phyloP scores from a whole-genome alignment of 2,797 vertebrate genomes.

The Ciconia nigra region DNA sequence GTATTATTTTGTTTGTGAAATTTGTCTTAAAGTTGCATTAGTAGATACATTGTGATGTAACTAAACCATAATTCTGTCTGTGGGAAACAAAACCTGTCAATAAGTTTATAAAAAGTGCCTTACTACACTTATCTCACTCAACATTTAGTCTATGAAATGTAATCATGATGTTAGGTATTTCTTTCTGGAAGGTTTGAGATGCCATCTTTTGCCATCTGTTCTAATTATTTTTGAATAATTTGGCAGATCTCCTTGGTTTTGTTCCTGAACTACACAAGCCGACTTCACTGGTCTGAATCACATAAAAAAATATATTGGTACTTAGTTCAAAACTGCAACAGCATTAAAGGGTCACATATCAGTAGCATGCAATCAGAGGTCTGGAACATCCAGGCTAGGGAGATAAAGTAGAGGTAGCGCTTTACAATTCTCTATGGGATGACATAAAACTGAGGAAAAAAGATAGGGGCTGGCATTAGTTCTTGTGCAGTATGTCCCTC shows the following conservation, averaged over 20 bases:
- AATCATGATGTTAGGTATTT: constrained; percentile 36
- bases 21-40: constrained; percentile 10
- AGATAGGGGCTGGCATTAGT: background rate
- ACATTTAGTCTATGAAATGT: background rate
- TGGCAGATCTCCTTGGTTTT: constrained; percentile 5
- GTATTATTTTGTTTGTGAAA: background rate
- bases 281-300: background rate
- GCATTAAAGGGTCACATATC: background rate
- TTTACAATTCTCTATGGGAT: background rate
- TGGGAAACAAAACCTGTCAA: background rate
- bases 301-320: background rate
- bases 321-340: background rate
- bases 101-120: background rate
- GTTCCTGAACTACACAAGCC: background rate
- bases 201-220: constrained; percentile 56
- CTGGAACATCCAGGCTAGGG: background rate
- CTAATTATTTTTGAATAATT: constrained; percentile 50
- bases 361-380: background rate
- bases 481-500: background rate
- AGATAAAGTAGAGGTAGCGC: background rate
- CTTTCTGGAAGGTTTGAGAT: constrained; percentile 22
- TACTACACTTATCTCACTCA: background rate
- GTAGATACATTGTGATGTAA: no score
- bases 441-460: background rate
- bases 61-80: background rate